Evolutionary conservation across 2,888 invertebrate genomes (phyloP).

Genomic region (Cryptocephalus primarius): DNA sequence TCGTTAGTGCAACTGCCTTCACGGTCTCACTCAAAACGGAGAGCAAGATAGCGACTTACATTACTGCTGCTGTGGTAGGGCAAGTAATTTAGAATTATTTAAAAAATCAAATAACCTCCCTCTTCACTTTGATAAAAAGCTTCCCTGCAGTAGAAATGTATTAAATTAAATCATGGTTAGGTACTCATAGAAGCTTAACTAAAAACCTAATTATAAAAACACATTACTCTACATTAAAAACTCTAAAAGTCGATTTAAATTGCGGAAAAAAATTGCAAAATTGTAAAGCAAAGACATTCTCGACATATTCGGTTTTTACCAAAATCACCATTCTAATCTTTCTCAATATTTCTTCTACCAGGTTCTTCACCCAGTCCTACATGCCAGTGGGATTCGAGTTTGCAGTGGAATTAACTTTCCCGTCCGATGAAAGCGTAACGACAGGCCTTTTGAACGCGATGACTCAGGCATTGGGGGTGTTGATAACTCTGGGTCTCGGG

Average conservation of each 20-base stretch:
- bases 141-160: no score
- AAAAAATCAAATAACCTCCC: not conserved
- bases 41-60: not conserved
- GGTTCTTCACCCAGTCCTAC: slow-evolving; percentile 21
- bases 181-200: no score
- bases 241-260: no score
- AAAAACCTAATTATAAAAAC: no score
- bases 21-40: not conserved
- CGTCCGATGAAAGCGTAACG: slow-evolving; percentile 22
- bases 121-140: no score
- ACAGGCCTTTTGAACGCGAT: slow-evolving; percentile 23
- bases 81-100: no score
- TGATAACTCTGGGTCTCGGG: slow-evolving; percentile 16
- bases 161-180: no score
- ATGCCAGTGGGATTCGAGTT: slow-evolving; percentile 23
- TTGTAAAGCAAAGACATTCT: no score
- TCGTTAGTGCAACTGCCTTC: slow-evolving; percentile 9
- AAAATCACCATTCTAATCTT: no score
- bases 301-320: no score
- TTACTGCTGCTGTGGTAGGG: slow-evolving; percentile 4
- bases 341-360: slow-evolving; percentile 9
- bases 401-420: slow-evolving; percentile 24
- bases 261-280: no score
- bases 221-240: no score
- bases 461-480: slow-evolving; percentile 21